A percentile compares a stretch with the other conserved stretches of the same genome.
Conservation (phyloP, 2,113 vertebrate genomes). For the Anguilla japonica region DNA sequence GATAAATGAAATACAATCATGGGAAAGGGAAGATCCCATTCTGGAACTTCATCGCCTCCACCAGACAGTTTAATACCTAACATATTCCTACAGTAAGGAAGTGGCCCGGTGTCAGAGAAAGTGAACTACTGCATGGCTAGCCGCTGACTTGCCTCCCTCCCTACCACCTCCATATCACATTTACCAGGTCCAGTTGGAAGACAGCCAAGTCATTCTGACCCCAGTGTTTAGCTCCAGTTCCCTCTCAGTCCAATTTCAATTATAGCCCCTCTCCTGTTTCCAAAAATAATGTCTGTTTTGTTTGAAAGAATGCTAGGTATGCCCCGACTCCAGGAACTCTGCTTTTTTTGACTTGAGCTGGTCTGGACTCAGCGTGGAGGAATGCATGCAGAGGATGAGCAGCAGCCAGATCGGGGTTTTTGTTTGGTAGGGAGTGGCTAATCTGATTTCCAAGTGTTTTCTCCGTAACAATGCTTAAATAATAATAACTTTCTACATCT, state of each 20-base stretch:
- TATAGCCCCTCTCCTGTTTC: constrained; percentile 54
- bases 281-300: constrained; percentile 72
- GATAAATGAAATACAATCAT: not conserved
- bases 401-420: not conserved
- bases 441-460: not conserved
- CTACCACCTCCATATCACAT: not conserved
- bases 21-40: not conserved
- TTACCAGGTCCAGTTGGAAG: constrained; percentile 22
- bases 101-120: not conserved
- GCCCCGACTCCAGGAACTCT: constrained; percentile 57
- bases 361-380: constrained; percentile 3
- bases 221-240: constrained; percentile 25
- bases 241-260: constrained; percentile 34
- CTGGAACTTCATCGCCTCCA: not conserved
- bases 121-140: not conserved
- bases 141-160: not conserved
- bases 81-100: not conserved
- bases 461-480: not conserved
- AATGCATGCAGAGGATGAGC: not conserved
- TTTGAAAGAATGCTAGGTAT: constrained; percentile 70
- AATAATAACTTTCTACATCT: not conserved
- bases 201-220: constrained; percentile 20
- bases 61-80: not conserved
- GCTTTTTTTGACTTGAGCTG: constrained; percentile 42
- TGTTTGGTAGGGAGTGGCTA: not conserved